A percentile compares a stretch with the other conserved stretches of the same genome.
phyloP scores from a whole-genome alignment of 1,140 invertebrate species.

The Pararge aegeria region DNA sequence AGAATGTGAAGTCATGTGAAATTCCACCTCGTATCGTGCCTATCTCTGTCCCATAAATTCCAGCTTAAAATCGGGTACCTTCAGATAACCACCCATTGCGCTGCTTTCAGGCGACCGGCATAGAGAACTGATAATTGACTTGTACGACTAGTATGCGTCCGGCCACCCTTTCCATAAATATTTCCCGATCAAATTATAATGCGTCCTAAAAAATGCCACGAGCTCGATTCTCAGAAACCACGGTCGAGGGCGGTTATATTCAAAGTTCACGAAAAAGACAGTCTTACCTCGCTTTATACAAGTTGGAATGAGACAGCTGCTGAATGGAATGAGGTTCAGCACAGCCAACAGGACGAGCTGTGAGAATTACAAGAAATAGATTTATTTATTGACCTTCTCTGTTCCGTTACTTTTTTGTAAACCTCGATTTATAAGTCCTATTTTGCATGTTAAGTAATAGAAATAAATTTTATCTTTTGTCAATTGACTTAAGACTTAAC shows the following conservation, averaged over 20 bases:
- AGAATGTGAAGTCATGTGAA: conserved; percentile 54
- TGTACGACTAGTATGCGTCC: conserved; percentile 64
- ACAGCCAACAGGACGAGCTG: conserved; percentile 57
- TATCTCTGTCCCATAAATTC: conserved; percentile 67
- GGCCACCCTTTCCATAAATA: conserved; percentile 77
- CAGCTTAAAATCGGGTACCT: conserved; percentile 50
- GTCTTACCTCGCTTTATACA: neutral
- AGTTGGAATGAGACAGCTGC: conserved; percentile 45
- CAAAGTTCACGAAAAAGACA: conserved; percentile 55
- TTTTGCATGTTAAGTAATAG: neutral
- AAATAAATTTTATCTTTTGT: too few relatives aligned
- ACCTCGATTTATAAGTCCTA: neutral
- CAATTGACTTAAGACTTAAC: too few relatives aligned
- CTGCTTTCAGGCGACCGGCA: conserved; percentile 57
- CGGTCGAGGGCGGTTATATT: conserved; percentile 67
- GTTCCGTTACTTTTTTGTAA: conserved; percentile 53
- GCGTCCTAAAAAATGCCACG: conserved; percentile 73
- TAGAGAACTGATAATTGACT: conserved; percentile 72
- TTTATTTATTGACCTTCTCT: conserved; percentile 73
- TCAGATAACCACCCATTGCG: conserved; percentile 68
- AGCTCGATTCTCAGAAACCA: conserved; percentile 67
- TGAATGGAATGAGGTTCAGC: conserved; percentile 69
- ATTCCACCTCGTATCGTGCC: conserved; percentile 50
- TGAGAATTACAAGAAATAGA: conserved; percentile 76
- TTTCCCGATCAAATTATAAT: conserved; percentile 79